phyloP scores from a whole-genome alignment of 2,888 invertebrate genomes.

The Tholera decimalis region DNA sequence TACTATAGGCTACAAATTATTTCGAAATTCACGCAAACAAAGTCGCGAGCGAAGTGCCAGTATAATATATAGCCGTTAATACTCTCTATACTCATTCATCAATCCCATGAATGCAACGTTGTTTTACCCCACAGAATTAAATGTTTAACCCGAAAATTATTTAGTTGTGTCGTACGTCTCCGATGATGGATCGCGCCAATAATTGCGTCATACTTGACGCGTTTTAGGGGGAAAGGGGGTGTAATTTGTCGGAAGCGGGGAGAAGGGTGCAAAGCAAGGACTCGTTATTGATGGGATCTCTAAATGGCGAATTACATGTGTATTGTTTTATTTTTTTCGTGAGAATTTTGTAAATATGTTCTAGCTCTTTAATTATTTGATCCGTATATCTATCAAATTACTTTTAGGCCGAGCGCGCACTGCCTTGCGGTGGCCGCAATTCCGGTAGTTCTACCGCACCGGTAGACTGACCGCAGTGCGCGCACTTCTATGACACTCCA shows the following conservation, averaged over 20 bases:
- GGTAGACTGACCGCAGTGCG: too few relatives aligned
- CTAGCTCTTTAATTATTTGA: too few relatives aligned
- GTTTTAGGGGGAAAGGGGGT: conserved; percentile 62
- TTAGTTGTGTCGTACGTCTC: conserved; percentile 87
- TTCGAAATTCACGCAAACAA: too few relatives aligned
- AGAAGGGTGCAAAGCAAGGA: conserved; percentile 63
- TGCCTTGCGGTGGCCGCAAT: too few relatives aligned
- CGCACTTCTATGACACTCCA: too few relatives aligned
- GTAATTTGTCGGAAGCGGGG: conserved; percentile 80
- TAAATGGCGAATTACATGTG: conserved; percentile 62
- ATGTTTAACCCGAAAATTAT: conserved; percentile 83
- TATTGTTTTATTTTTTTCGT: conserved; percentile 67
- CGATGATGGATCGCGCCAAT: conserved; percentile 88
- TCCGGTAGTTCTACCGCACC: too few relatives aligned
- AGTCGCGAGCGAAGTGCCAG: too few relatives aligned
- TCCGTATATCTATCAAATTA: too few relatives aligned
- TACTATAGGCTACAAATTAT: too few relatives aligned
- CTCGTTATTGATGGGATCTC: conserved; percentile 81
- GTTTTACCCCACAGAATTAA: conserved; percentile 69
- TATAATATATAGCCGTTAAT: conserved; percentile 35
- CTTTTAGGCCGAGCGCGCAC: too few relatives aligned
- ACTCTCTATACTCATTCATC: conserved; percentile 56
- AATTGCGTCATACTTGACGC: conserved; percentile 86
- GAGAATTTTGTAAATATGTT: too few relatives aligned
- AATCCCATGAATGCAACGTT: conserved; percentile 61